A percentile compares a stretch with the other conserved stretches of the same genome.
phyloP scores from a whole-genome alignment of 2,113 vertebrate genomes.

The Syngnathus typhle region DNA sequence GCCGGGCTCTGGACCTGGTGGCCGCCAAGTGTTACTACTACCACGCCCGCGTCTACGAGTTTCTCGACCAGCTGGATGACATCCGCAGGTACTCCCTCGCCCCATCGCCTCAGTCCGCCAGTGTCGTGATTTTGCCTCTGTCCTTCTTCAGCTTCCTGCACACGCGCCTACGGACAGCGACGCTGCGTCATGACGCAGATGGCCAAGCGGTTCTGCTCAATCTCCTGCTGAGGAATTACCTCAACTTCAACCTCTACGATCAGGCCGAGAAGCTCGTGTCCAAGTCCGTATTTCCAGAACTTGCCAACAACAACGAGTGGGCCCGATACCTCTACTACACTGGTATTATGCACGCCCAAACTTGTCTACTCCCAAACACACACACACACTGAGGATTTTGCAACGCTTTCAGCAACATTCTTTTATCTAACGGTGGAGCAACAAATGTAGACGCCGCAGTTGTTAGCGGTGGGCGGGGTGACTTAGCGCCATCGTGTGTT shows the following conservation, averaged over 20 bases:
- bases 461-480: too few species aligned
- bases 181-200: conserved; percentile 86
- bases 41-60: conserved; percentile 91
- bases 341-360: conserved; percentile 59
- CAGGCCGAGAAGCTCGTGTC: conserved; percentile 96
- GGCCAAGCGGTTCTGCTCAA: conserved; percentile 94
- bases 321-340: conserved; percentile 98
- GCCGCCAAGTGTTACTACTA: conserved; percentile 98
- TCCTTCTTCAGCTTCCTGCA: conserved; percentile 69
- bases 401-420: too few species aligned
- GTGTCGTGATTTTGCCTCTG: background rate
- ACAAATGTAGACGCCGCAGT: too few species aligned
- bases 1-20: conserved; percentile 89
- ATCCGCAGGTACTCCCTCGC: conserved; percentile 79
- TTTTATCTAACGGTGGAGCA: too few species aligned
- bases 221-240: conserved; percentile 93
- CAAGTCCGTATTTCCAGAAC: conserved; percentile 94
- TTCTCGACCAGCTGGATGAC: conserved; percentile 84
- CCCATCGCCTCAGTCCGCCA: too few species aligned
- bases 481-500: background rate
- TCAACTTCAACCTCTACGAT: conserved; percentile 93
- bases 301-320: conserved; percentile 99
- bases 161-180: conserved; percentile 88
- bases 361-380: too few species aligned
- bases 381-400: too few species aligned